phyloP scores from a whole-genome alignment of 2,113 vertebrate species.

The Neogale vison region DNA sequence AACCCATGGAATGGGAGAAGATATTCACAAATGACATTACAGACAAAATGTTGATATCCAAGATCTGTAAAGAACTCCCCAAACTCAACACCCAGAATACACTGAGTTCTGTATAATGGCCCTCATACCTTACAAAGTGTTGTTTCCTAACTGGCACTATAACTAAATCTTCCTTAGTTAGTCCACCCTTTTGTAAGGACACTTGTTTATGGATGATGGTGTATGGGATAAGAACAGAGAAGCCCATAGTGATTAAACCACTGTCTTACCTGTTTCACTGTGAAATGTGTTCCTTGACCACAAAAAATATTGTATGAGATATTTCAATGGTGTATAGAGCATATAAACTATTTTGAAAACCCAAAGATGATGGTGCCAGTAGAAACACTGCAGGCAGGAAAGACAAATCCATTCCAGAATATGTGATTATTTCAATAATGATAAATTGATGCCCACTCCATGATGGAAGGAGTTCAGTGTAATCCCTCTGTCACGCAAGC shows the following conservation, averaged over 20 bases:
- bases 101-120: background rate
- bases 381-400: background rate
- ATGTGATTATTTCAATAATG: background rate
- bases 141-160: background rate
- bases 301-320: background rate
- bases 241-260: background rate
- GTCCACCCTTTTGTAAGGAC: background rate
- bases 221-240: background rate
- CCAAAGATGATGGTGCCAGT: background rate
- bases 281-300: background rate
- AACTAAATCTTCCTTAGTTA: background rate
- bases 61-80: too few species aligned
- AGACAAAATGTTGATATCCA: too few species aligned
- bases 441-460: background rate
- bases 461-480: background rate
- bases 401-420: background rate
- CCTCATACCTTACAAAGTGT: background rate
- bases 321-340: background rate
- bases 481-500: background rate
- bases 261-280: background rate
- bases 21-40: too few species aligned
- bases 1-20: too few species aligned
- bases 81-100: too few species aligned
- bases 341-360: background rate
- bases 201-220: background rate